Evolutionary conservation across 1,140 invertebrate species (phyloP), one percentile per base, ranked within the genome.

Genomic region (Drosophila kikkawai): DNA sequence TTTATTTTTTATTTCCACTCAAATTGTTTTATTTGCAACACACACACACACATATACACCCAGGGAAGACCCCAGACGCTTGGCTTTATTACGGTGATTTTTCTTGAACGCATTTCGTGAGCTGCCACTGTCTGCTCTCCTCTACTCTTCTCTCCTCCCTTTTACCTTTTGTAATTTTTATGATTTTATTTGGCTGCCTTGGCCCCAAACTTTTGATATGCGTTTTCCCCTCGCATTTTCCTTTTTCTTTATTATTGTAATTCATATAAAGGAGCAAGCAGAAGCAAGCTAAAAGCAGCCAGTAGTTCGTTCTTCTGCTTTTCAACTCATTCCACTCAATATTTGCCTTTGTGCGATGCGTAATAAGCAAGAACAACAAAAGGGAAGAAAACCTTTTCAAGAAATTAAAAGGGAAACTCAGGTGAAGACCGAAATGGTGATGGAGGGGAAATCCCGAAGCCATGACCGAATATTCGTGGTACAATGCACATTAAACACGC

Each of bases 1-100:
- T 87, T 91, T 91, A 78, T 81, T 90, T 85, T 88, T 85, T 88
- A 88, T 90, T 88, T 90, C 82, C 85, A 88, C 85, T 88, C 81
- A 88, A 88, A 88, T 90, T 88, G 85, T 88, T 88, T 90, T 90
- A 90, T 90, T 91, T 82, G 86, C 71, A 66, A 65, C 59, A 59
- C 47, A 86, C 53, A 75, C 37, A 44, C 34, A 45, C 17, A 15
- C 37, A 44, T 19, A 59, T 19, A 58, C 47, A 44, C 7, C 50
- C 15, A 41, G 32, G 41, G 36, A 55, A 51, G 65, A 51, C 57
- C 68, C 75, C 64, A 84, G 73, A 80, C 80, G 67, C 66, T 80
- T 61, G 78, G 81, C 84, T 90, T 90, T 90, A 90, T 90, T 90
- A 90, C 79, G 64, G 86, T 77, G 85, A 90, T 90, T 90, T 90